Base-by-base conservation (phyloP, 2,888 invertebrate genomes). In the Acanthopleura granulata region DNA sequence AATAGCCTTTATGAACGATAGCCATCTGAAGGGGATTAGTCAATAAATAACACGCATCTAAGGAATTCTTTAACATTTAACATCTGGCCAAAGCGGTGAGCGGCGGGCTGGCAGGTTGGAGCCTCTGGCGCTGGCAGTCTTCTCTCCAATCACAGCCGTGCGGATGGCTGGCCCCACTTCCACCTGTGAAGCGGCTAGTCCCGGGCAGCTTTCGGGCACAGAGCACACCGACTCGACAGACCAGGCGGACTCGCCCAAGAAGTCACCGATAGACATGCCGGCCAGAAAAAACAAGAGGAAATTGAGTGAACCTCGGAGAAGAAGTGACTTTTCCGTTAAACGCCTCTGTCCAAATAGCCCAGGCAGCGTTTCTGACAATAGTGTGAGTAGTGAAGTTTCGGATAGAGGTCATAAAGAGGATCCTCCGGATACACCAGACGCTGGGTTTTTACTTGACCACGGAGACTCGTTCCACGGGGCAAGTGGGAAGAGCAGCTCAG, bases 251-350 rank as follows among this genome's bases (percentile, higher is more conserved):
- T 72, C 49, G 15, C 49, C 72, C 15, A 72, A 72, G n/a, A 72
- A 72, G 49, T 75, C 77, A 15, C 72, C 74, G 25, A 49, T 62
- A 27, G 81, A 81, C 49, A 62, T 74, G 40, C 79, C 81, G 1
- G 77, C 81, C 0, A 78, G 91, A 81, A 88, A 93, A 80, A 93
- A 93, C 86, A 94, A 94, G 88, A 91, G 94, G 76, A 94, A 94
- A 89, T 92, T 93, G 77, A 92, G 93, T 27, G 94, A 94, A 78
- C 93, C 95, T 0, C 84, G 84, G 74, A 84, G 85, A 73, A 77
- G 88, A 51, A 84, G 84, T 25, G 88, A 89, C 76, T 84, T 88
- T 72, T 83, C 83, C 77, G 85, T 86, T 76, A 89, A 90, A 75
- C 78, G 87, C 49, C 84, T 87, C 72, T 85, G 88, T 79, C 85